Conservation (phyloP, 2,888 invertebrate species). For the Cheilosia vernalis region DNA sequence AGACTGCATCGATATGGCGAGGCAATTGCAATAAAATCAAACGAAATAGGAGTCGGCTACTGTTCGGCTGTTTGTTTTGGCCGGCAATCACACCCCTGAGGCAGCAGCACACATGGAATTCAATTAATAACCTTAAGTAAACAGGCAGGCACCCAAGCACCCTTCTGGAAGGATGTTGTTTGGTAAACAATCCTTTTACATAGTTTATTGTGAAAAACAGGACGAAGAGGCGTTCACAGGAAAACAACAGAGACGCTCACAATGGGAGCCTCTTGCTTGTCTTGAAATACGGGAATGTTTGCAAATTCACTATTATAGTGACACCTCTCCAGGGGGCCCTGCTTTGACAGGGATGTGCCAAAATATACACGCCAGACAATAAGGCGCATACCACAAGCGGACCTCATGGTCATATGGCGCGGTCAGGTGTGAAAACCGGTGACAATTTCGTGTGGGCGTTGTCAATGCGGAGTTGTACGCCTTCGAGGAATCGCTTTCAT, state of each 20-base stretch:
- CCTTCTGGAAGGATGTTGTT: conserved; percentile 63
- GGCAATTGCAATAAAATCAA: conserved; percentile 70
- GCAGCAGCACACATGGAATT: conserved; percentile 61
- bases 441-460: conserved; percentile 71
- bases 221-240: conserved; percentile 63
- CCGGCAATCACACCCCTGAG: conserved; percentile 73
- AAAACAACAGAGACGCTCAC: conserved; percentile 37
- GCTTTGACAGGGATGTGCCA: conserved; percentile 65
- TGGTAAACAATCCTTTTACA: conserved; percentile 69
- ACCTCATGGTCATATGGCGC: conserved; percentile 25
- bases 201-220: conserved; percentile 50
- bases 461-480: conserved; percentile 67
- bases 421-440: conserved; percentile 73
- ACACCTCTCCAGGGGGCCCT: conserved; percentile 72
- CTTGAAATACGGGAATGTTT: conserved; percentile 64
- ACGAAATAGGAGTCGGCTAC: conserved; percentile 69
- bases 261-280: conserved; percentile 47
- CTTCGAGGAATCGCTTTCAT: conserved; percentile 68
- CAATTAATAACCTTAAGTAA: conserved; percentile 74
- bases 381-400: not conserved
- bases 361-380: conserved; percentile 60
- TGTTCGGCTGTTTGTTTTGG: conserved; percentile 63
- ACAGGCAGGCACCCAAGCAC: conserved; percentile 62
- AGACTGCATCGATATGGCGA: conserved; percentile 39
- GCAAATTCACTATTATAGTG: no score